A percentile compares a stretch with the other conserved stretches of the same genome.
These are phyloP conservation scores for Pseudochaenichthys georgianus DNA, from an alignment of 2,797 vertebrate genomes.

Conservation along the genomic window DNA sequence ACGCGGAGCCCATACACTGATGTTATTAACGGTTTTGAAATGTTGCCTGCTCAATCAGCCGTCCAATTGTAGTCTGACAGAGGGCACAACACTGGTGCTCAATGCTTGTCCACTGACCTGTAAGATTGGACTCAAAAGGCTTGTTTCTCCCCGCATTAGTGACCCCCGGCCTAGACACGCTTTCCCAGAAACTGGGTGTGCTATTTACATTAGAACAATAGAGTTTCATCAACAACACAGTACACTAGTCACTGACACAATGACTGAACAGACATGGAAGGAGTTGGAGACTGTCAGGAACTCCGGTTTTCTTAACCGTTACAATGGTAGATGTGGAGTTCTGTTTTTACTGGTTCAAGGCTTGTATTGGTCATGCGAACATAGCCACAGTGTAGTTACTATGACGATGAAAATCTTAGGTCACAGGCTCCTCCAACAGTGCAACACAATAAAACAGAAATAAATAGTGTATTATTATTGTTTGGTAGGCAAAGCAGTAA, in stretches of 20 bases:
- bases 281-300: conserved; percentile 26
- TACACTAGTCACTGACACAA: conserved; percentile 46
- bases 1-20: conserved; percentile 10
- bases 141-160: conserved; percentile 68
- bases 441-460: too few species aligned
- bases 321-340: neutral
- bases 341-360: neutral
- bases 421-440: too few species aligned
- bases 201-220: conserved; percentile 76
- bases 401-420: too few species aligned
- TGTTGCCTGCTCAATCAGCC: conserved; percentile 46
- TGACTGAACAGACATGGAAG: conserved; percentile 29
- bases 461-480: neutral
- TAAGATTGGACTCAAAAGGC: conserved; percentile 69
- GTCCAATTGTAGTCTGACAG: conserved; percentile 37
- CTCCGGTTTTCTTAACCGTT: conserved; percentile 15
- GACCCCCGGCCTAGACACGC: conserved; percentile 72
- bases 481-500: neutral
- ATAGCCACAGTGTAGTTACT: too few species aligned
- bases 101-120: conserved; percentile 75
- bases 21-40: conserved; percentile 50
- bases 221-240: conserved; percentile 59
- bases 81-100: conserved; percentile 38
- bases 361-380: too few species aligned
- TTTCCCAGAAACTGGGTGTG: conserved; percentile 73